Conservation (phyloP, 2,113 vertebrate genomes). For the Chlorodrepanis virens region DNA sequence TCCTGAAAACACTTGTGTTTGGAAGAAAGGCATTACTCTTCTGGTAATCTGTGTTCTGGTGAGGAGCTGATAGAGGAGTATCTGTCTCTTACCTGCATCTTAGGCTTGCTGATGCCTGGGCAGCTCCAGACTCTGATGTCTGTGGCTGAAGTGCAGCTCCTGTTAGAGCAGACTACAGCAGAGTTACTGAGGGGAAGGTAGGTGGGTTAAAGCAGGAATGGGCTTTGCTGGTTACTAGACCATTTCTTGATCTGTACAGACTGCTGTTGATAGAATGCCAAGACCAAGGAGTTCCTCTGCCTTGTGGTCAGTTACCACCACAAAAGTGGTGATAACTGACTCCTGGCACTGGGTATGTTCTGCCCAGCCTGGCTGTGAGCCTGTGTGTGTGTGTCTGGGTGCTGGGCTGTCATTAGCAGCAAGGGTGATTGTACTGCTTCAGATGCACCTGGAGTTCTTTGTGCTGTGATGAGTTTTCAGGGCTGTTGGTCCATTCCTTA, state of each 20-base stretch:
- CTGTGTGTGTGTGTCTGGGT: neutral
- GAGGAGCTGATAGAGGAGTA: neutral
- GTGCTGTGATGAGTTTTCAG: neutral
- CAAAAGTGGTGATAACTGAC: neutral
- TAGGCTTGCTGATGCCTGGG: neutral
- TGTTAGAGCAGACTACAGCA: neutral
- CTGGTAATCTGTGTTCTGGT: neutral
- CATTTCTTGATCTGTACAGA: neutral
- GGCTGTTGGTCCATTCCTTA: neutral
- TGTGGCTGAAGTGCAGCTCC: neutral
- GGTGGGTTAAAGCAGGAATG: neutral
- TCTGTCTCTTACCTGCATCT: neutral
- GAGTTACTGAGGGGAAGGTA: neutral
- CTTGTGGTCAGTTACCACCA: neutral
- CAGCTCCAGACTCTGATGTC: neutral
- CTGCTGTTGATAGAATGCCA: neutral
- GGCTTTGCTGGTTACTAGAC: neutral
- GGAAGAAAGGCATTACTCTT: neutral
- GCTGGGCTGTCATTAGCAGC: neutral
- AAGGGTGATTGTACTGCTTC: neutral
- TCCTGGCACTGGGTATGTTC: accelerated
- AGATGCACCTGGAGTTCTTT: neutral
- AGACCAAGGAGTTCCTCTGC: neutral
- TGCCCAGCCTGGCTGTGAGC: neutral
- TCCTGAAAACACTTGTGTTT: neutral